phyloP scores from a whole-genome alignment of 37 sponge, comb jelly and placozoan species.

The Corticium candelabrum region DNA sequence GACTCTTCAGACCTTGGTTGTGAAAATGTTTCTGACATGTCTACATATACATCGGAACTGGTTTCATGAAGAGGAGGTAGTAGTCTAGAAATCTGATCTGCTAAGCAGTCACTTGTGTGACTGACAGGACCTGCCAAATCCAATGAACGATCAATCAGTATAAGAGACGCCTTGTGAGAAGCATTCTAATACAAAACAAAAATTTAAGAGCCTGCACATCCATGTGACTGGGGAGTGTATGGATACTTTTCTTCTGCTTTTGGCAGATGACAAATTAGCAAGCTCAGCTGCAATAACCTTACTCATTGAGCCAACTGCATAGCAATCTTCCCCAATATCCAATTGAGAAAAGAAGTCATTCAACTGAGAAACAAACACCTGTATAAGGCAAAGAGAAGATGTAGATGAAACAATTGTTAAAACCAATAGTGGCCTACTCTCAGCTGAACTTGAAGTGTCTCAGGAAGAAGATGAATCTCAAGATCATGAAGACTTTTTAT shows the following conservation, averaged over 20 bases:
- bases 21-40: background rate
- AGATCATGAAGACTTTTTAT: no score
- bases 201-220: no score
- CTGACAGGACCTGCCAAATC: background rate
- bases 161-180: background rate
- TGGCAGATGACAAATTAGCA: background rate
- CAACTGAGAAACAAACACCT: background rate
- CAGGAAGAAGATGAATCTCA: no score
- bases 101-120: background rate
- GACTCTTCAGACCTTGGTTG: background rate
- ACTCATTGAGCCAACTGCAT: background rate
- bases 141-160: background rate
- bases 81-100: background rate
- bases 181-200: background rate
- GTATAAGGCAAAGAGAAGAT: no score
- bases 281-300: background rate
- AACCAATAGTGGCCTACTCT: background rate
- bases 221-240: no score
- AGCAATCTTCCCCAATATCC: background rate
- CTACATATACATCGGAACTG: background rate
- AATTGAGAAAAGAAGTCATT: background rate
- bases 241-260: background rate
- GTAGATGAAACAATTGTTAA: no score
- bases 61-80: background rate
- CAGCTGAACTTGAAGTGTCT: background rate